phyloP scores from a whole-genome alignment of 2,797 vertebrate species.

The Xerus rutilus region DNA sequence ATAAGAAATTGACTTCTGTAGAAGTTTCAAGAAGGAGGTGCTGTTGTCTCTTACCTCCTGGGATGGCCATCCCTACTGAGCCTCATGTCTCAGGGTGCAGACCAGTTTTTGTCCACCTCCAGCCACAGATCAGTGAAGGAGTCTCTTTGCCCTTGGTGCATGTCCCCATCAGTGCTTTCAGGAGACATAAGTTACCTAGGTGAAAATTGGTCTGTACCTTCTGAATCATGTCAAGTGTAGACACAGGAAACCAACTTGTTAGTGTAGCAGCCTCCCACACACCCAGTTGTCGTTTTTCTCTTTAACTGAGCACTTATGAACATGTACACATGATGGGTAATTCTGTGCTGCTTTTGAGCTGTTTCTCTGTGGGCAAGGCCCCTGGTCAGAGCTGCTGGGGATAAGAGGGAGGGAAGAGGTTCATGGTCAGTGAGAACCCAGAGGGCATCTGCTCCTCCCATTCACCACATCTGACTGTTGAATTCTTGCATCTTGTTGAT shows the following conservation, averaged over 20 bases:
- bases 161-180: not conserved
- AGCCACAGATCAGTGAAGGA: not conserved
- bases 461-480: not conserved
- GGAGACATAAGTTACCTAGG: not conserved
- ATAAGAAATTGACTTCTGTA: not conserved
- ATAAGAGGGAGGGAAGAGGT: no score
- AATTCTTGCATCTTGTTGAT: not conserved
- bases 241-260: not conserved
- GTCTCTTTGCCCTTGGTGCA: not conserved
- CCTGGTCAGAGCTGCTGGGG: not conserved
- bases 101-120: not conserved
- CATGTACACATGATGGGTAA: not conserved
- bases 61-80: not conserved
- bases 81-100: not conserved
- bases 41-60: not conserved
- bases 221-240: not conserved
- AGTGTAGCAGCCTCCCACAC: not conserved
- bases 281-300: not conserved
- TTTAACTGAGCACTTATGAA: not conserved
- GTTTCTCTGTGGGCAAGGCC: not conserved
- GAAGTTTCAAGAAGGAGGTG: constrained; percentile 47
- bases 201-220: not conserved
- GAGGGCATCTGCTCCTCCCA: not conserved
- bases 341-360: not conserved
- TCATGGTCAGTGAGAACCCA: not conserved